Conservation (phyloP, 1,140 invertebrate species). For the Drosophila sp. region DNA sequence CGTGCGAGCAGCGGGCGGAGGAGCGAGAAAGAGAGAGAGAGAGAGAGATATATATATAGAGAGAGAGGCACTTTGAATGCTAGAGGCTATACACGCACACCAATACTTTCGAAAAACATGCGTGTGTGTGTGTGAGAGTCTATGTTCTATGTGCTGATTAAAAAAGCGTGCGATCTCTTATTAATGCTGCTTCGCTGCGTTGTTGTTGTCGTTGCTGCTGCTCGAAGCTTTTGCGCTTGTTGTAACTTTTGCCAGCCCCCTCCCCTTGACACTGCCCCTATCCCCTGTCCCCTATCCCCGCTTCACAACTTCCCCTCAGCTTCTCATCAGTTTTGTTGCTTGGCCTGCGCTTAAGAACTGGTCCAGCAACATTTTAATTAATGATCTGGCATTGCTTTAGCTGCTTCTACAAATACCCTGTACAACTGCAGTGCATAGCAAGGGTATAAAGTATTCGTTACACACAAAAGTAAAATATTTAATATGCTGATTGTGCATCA, state of each 20-base stretch:
- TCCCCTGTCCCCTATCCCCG: slow-evolving; percentile 12
- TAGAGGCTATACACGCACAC: slow-evolving; percentile 50
- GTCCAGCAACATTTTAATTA: slow-evolving; percentile 82
- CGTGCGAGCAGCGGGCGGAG: slow-evolving; percentile 55
- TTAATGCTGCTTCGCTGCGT: slow-evolving; percentile 39
- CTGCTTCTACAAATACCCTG: slow-evolving; percentile 49
- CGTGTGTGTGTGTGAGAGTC: slow-evolving; percentile 15
- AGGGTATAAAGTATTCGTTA: not conserved
- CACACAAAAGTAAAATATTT: no score
- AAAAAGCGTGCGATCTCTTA: slow-evolving; percentile 67
- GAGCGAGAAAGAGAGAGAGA: slow-evolving; percentile 5
- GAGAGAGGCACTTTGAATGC: slow-evolving; percentile 51
- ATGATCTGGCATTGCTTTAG: slow-evolving; percentile 64
- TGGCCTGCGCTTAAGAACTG: slow-evolving; percentile 65
- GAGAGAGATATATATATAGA: no score
- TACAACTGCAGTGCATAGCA: not conserved
- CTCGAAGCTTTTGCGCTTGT: slow-evolving; percentile 36
- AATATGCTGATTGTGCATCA: no score
- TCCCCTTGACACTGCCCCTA: slow-evolving; percentile 12
- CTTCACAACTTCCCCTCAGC: slow-evolving; percentile 18
- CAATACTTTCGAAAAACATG: slow-evolving; percentile 3
- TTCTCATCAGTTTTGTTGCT: slow-evolving; percentile 17
- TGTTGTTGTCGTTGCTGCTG: slow-evolving; percentile 27
- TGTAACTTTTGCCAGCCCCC: slow-evolving; percentile 50
- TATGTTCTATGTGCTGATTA: slow-evolving; percentile 62